These are phyloP conservation scores for Rhinatrema bivittatum DNA, from an alignment of 2,797 vertebrate genomes.

Conservation along the genomic window DNA sequence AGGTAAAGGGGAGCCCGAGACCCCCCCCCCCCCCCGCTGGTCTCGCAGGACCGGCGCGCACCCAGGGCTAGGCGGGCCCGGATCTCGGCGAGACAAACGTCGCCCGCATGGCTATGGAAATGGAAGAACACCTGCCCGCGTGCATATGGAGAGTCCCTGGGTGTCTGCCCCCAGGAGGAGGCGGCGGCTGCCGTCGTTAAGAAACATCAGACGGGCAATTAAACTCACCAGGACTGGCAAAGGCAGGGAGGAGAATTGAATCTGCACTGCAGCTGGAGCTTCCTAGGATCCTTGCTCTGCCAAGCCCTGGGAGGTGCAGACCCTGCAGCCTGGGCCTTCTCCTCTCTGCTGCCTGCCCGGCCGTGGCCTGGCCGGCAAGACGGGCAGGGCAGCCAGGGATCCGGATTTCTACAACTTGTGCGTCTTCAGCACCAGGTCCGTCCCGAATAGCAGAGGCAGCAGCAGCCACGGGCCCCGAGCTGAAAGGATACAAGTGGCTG, in stretches of 20 bases:
- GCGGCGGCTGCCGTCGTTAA: not conserved
- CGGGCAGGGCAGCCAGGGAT: too few species aligned
- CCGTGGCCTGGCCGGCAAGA: too few species aligned
- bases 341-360: too few species aligned
- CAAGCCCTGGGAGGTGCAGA: not conserved
- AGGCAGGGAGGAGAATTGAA: slow-evolving; percentile 34
- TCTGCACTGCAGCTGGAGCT: slow-evolving; percentile 47
- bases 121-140: slow-evolving; percentile 13
- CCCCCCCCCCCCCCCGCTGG: too few species aligned
- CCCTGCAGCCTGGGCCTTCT: too few species aligned
- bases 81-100: too few species aligned
- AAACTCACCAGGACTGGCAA: slow-evolving; percentile 21
- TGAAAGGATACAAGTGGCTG: too few species aligned
- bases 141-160: slow-evolving; percentile 38
- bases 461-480: too few species aligned
- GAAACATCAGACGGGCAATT: slow-evolving; percentile 49
- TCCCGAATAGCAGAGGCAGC: not conserved
- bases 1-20: too few species aligned
- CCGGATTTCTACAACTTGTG: too few species aligned
- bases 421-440: not conserved
- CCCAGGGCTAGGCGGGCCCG: too few species aligned
- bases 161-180: slow-evolving; percentile 24
- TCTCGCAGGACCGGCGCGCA: too few species aligned
- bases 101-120: slow-evolving; percentile 9
- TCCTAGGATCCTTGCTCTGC: slow-evolving; percentile 20